phyloP scores from a whole-genome alignment of 2,113 vertebrate genomes.

The Lepus timidus region DNA sequence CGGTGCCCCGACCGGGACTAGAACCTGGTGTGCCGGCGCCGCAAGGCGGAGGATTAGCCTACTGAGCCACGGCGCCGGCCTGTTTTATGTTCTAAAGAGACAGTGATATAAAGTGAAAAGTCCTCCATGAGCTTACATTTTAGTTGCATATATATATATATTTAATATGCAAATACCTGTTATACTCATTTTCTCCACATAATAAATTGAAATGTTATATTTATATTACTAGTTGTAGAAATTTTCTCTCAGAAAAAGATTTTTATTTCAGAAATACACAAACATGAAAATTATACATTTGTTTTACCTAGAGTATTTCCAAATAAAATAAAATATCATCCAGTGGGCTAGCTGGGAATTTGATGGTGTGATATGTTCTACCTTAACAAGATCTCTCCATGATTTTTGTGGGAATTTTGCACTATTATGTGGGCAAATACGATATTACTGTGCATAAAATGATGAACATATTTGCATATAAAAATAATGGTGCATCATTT shows the following conservation, averaged over 20 bases:
- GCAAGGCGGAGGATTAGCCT: too few relatives aligned
- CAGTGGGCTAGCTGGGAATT: neutral
- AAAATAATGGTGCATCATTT: too few relatives aligned
- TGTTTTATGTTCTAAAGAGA: neutral
- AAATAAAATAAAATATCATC: slow-evolving; percentile 31
- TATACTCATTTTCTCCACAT: neutral
- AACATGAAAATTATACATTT: neutral
- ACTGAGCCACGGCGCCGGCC: too few relatives aligned
- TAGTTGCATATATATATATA: neutral
- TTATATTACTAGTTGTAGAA: neutral
- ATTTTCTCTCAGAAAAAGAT: neutral
- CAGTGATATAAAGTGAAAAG: neutral
- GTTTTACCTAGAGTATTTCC: slow-evolving; percentile 11
- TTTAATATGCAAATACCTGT: neutral
- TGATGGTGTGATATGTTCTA: neutral
- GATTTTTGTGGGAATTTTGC: neutral
- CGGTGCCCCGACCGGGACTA: too few relatives aligned
- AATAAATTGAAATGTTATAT: neutral
- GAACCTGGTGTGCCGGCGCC: too few relatives aligned
- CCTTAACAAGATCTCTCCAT: neutral
- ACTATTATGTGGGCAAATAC: neutral
- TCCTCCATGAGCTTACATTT: neutral
- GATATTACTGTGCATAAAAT: neutral
- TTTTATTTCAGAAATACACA: neutral
- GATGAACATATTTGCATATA: neutral